Evolutionary conservation across 2,888 invertebrate species (phyloP).

Genomic region (Nomada hirtipes): DNA sequence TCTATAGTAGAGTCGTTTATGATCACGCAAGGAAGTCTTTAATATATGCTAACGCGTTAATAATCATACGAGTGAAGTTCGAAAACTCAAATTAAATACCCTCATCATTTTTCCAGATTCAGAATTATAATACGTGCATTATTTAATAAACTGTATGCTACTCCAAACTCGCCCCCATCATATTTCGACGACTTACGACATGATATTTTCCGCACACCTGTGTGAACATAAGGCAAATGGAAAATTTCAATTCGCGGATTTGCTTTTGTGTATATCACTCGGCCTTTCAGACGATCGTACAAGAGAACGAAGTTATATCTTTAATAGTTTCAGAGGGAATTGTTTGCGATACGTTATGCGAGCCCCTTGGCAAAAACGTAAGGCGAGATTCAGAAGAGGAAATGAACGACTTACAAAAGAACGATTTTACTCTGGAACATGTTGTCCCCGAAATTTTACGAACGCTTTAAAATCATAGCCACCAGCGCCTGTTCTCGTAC

Average conservation of each 20-base stretch:
- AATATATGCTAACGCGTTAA: not conserved
- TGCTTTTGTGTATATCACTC: not conserved
- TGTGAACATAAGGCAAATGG: not conserved
- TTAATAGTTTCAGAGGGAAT: constrained; percentile 25
- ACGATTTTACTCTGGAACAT: not conserved
- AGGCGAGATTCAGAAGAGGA: not conserved
- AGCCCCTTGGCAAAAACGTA: not conserved
- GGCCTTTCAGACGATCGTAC: not conserved
- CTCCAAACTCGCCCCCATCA: not conserved
- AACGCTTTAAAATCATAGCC: constrained; percentile 19
- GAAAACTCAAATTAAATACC: too few species aligned
- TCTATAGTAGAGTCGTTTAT: not conserved
- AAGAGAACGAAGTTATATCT: constrained; percentile 33
- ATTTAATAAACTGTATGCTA: not conserved
- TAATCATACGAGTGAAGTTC: not conserved
- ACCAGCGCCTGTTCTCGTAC: not conserved
- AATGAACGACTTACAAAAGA: constrained; percentile 6
- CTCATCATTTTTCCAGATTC: not conserved
- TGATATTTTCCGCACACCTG: constrained; percentile 11
- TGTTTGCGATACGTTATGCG: constrained; percentile 19
- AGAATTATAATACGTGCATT: too few species aligned
- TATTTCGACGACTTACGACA: not conserved
- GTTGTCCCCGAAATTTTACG: constrained; percentile 20
- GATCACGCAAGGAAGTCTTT: too few species aligned
- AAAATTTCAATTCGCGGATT: constrained; percentile 10